These are phyloP conservation scores for Echiichthys vipera DNA, from an alignment of 2,797 vertebrate species.

Conservation along the genomic window DNA sequence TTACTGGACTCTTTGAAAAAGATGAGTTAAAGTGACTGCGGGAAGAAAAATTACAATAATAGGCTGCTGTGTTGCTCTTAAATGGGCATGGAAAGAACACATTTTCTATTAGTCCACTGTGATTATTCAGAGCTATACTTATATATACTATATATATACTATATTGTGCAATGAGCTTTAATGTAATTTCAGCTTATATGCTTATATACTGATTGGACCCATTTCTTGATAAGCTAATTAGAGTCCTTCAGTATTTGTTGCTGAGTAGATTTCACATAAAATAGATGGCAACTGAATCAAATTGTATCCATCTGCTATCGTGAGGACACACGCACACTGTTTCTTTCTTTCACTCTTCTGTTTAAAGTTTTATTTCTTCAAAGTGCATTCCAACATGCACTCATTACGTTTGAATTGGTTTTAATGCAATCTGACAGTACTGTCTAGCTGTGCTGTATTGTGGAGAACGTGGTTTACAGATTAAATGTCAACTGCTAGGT, in stretches of 20 bases:
- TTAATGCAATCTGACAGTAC: neutral
- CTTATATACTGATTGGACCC: constrained; percentile 16
- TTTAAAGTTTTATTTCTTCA: constrained; percentile 16
- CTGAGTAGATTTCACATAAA: constrained; percentile 3
- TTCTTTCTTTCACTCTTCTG: neutral
- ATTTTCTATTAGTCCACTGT: constrained; percentile 13
- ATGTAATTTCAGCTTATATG: constrained; percentile 40
- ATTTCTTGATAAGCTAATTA: constrained; percentile 45
- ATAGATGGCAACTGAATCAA: constrained; percentile 17
- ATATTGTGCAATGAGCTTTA: constrained; percentile 2
- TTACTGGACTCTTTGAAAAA: constrained; percentile 27
- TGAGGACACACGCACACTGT: neutral
- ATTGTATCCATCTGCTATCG: constrained; percentile 14
- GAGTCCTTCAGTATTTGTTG: constrained; percentile 22
- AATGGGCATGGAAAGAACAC: neutral
- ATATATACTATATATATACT: too few species aligned
- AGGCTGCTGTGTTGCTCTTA: constrained; percentile 9
- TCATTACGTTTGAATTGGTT: neutral
- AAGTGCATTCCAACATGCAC: constrained; percentile 2
- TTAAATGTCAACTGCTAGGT: constrained; percentile 36
- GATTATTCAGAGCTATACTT: constrained; percentile 37
- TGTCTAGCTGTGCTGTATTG: neutral
- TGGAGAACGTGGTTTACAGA: constrained; percentile 9
- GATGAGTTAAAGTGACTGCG: constrained; percentile 16
- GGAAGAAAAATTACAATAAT: constrained; percentile 33